Evolutionary conservation across 2,113 vertebrate species (phyloP), one percentile per base, ranked within the genome.

Genomic region (Tringa solitaria): DNA sequence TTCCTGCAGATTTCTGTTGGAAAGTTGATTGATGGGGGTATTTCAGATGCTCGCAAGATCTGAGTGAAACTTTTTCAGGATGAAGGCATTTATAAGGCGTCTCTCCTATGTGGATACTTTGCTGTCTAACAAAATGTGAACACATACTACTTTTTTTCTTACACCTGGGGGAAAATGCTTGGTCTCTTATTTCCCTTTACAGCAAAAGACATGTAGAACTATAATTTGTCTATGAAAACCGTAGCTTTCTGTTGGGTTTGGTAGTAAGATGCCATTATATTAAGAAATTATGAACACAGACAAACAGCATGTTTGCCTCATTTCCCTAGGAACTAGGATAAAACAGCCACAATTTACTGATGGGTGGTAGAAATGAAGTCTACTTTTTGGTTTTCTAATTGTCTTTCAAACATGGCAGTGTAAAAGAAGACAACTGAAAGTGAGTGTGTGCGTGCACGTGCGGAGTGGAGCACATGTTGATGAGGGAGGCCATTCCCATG

Each of bases 401-500:
- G 8, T 43, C 30, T 89, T 89, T n/a, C 33, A 64, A 70, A 54
- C 13, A 8, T 15, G 10, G 10, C 6, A 22, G 24, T 3, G 15
- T 89, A 35, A 81, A 84, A 87, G 53, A 86, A 24, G 48, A 21
- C 27, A 77, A 57, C 12, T 60, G 46, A 41, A 73, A 87, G 26
- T 14, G 14, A 43, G 9, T 0, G 5, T 22, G 10, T 33, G 28
- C 33, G 11, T 14, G 14, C 8, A 21, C 4, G 4, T 0, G 3
- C 2, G 2, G 23, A 78, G 26, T 41, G 27, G 28, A 60, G 20
- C 32, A 35, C 30, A 10, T 0, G 0, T 30, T 48, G 45, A 41
- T 1, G 1, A n/a, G 27, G 26, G 33, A 48, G 20, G 21, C 87
- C 56, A 30, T 94, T 79, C n/a, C 46, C 16, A 33, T 61, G n/a